phyloP scores from a whole-genome alignment of 2,113 vertebrate genomes.

The Amia ocellicauda region DNA sequence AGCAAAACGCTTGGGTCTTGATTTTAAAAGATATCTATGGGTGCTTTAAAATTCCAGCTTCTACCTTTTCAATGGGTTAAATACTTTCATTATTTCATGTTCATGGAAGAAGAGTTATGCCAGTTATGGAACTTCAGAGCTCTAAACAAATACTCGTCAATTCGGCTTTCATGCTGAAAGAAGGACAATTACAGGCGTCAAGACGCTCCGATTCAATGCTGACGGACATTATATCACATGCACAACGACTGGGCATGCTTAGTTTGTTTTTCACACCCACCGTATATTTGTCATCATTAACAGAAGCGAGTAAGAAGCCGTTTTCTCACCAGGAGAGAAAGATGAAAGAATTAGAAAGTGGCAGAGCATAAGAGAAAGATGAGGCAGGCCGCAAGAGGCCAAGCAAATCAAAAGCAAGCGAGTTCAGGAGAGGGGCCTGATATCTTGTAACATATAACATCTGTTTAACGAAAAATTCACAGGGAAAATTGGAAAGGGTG shows the following conservation, averaged over 20 bases:
- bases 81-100: too few relatives aligned
- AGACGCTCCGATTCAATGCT: slow-evolving; percentile 12
- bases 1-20: too few relatives aligned
- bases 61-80: too few relatives aligned
- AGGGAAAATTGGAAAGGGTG: too few relatives aligned
- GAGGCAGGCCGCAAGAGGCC: background rate
- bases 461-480: too few relatives aligned
- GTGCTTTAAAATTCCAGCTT: too few relatives aligned
- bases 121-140: slow-evolving; percentile 5
- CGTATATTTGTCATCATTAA: slow-evolving; percentile 18
- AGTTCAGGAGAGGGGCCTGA: background rate
- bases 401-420: background rate
- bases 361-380: background rate
- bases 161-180: slow-evolving; percentile 19
- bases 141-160: slow-evolving; percentile 10
- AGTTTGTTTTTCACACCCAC: slow-evolving; percentile 2
- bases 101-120: background rate
- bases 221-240: slow-evolving; percentile 13
- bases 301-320: background rate
- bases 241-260: background rate
- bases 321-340: slow-evolving; percentile 2
- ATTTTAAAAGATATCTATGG: too few relatives aligned
- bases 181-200: slow-evolving; percentile 21
- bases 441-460: too few relatives aligned
- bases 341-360: background rate